phyloP scores from a whole-genome alignment of 1,140 invertebrate species.

The Mactra quadrangularis region DNA sequence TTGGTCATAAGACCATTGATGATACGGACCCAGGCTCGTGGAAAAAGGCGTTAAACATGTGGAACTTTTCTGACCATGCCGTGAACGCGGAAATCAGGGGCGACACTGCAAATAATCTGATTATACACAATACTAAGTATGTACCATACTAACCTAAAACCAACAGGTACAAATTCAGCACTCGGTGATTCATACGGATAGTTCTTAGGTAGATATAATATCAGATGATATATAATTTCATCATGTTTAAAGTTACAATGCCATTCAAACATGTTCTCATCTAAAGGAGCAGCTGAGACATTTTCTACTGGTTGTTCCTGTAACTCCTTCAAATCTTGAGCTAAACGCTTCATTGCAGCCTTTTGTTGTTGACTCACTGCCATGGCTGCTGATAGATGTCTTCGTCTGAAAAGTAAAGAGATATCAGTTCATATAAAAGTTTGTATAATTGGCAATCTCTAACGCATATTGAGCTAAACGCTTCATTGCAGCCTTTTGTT shows the following conservation, averaged over 20 bases:
- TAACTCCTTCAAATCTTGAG: slow-evolving; percentile 72
- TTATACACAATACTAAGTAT: too few species aligned
- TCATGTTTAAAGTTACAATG: slow-evolving; percentile 79
- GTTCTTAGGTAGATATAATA: slow-evolving; percentile 74
- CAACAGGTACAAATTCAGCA: slow-evolving; percentile 78
- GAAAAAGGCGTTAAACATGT: too few species aligned
- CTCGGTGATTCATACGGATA: slow-evolving; percentile 78
- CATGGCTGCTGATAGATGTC: slow-evolving; percentile 58
- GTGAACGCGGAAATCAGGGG: too few species aligned
- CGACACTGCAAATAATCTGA: too few species aligned
- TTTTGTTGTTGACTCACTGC: slow-evolving; percentile 67
- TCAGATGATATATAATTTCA: slow-evolving; percentile 75
- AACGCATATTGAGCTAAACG: slow-evolving; percentile 70
- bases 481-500: slow-evolving; percentile 72
- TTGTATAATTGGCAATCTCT: too few species aligned
- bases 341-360: slow-evolving; percentile 72
- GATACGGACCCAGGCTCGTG: too few species aligned
- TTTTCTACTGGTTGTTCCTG: slow-evolving; percentile 72
- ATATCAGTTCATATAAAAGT: too few species aligned
- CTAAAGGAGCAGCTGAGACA: slow-evolving; percentile 75
- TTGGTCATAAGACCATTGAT: too few species aligned
- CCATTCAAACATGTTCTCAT: slow-evolving; percentile 78
- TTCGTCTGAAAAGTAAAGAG: too few species aligned
- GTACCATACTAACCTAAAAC: slow-evolving; percentile 70
- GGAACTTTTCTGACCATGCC: too few species aligned